A percentile compares a stretch with the other conserved stretches of the same genome.
Evolutionary conservation across 2,113 vertebrate genomes (phyloP).

Genomic region (Raphicerus campestris): DNA sequence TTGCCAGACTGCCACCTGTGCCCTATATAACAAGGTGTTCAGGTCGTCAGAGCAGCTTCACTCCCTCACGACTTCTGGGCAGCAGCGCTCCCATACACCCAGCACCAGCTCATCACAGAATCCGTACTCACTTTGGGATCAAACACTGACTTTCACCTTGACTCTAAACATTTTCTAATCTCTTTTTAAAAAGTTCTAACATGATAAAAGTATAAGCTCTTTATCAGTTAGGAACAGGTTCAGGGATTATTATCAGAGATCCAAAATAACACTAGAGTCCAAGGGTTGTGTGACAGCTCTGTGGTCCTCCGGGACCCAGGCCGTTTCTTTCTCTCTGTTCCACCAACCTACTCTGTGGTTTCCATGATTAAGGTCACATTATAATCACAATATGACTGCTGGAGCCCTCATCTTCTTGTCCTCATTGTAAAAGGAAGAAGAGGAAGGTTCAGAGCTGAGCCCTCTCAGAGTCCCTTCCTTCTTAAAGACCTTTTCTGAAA

Average conservation of each 20-base stretch:
- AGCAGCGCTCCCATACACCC: neutral
- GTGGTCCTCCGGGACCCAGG: neutral
- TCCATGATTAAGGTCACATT: neutral
- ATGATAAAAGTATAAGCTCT: neutral
- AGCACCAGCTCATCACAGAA: neutral
- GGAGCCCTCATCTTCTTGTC: neutral
- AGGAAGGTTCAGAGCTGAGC: neutral
- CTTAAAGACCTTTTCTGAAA: neutral
- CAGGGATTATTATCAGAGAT: neutral
- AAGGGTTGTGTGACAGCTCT: neutral
- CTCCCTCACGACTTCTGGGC: neutral
- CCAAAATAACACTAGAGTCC: neutral
- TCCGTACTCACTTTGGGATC: neutral
- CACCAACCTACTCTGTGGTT: neutral
- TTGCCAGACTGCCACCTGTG: conserved; percentile 62
- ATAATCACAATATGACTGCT: neutral
- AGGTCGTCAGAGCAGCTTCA: neutral
- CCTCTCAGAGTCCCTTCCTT: neutral
- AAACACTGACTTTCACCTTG: neutral
- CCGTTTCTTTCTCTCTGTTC: neutral
- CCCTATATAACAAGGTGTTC: conserved; percentile 54
- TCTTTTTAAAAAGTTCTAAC: neutral
- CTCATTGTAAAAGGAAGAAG: neutral
- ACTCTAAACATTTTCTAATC: neutral
- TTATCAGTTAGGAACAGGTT: neutral